Percentiles rank a stretch among this genome's conserved stretches.
phyloP scores from a whole-genome alignment of 2,797 vertebrate genomes.

The Coilia nasus region DNA sequence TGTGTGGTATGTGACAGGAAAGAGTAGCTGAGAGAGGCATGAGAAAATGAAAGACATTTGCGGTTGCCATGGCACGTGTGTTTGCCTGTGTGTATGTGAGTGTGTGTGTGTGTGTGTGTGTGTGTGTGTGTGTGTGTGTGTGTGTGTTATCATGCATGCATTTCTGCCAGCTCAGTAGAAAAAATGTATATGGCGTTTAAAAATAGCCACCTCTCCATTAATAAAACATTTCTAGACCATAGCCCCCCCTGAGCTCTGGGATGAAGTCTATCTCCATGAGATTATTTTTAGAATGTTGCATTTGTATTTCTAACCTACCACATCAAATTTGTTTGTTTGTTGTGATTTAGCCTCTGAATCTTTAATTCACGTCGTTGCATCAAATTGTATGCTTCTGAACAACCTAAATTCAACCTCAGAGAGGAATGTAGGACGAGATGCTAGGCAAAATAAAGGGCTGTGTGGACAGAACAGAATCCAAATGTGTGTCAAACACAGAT shows the following conservation, averaged over 20 bases:
- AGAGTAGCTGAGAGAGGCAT: background rate
- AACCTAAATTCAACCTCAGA: background rate
- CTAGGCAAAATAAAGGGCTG: background rate
- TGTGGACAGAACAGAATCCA: background rate
- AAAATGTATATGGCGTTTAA: constrained; percentile 33
- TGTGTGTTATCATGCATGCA: constrained; percentile 16
- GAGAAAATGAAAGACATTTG: constrained; percentile 13
- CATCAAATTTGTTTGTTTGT: constrained; percentile 1
- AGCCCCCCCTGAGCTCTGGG: background rate
- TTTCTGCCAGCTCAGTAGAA: constrained; percentile 18
- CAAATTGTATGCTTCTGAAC: background rate
- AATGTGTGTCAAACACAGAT: background rate
- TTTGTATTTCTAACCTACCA: background rate
- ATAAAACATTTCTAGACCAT: constrained; percentile 39
- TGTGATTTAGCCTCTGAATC: background rate
- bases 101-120: no score
- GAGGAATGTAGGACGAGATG: background rate
- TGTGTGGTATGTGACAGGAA: background rate
- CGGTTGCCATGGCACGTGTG: constrained; percentile 6
- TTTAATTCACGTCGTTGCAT: background rate
- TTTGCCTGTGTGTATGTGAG: background rate
- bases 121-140: constrained; percentile 29
- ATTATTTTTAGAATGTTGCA: background rate
- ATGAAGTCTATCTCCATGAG: background rate
- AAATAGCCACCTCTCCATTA: constrained; percentile 42